Evolutionary conservation across 1,140 invertebrate genomes (phyloP), one percentile per base, ranked within the genome.

Genomic region (Zaprionus gabonicus): DNA sequence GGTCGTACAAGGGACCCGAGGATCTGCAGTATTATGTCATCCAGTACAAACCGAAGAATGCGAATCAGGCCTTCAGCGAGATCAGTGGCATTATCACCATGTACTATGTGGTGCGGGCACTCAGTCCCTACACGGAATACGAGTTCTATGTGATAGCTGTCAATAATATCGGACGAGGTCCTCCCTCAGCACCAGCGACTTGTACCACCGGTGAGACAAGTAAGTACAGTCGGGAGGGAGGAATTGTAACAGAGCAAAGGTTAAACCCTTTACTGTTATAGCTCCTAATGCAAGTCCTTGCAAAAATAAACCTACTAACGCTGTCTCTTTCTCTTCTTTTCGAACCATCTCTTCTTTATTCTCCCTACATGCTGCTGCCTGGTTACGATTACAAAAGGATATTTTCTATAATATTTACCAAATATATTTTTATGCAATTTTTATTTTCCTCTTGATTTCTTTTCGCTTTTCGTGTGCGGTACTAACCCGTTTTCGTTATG

Each of bases 151-250:
- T 99, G 68, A 96, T 98, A 74, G 98, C 98, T 17, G 97, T 98
- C 17, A 99, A 99, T 94, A 96, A 96, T 88, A 97, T 98, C 81
- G 99, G 98, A 41, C 94, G 97, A 76, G 98, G 98, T 62, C 95
- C 96, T 36, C 96, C 97, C 1, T 98, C 97, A 81, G 94, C 95
- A 25, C 96, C 98, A 0, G 96, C 96, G 17, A 95, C 97, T 79
- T 96, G 98, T 80, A 99, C 98, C 65, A 99, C 98, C 55, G 98
- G 98, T 91, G 98, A 99, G 96, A 97, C 98, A 95, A 98, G 98
- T 99, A 95, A 95, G 95, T 95, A 88, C 63, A 15, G 9, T 46
- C 36, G 7, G 13, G n/a, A 15, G 4, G n/a, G n/a, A 44, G 7
- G n/a, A 0, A 44, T 2, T n/a, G n/a, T 9, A 17, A 44, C n/a